Evolutionary conservation across 64 coral and sea anemone species (phyloP).

Genomic region (Montipora capricornis): DNA sequence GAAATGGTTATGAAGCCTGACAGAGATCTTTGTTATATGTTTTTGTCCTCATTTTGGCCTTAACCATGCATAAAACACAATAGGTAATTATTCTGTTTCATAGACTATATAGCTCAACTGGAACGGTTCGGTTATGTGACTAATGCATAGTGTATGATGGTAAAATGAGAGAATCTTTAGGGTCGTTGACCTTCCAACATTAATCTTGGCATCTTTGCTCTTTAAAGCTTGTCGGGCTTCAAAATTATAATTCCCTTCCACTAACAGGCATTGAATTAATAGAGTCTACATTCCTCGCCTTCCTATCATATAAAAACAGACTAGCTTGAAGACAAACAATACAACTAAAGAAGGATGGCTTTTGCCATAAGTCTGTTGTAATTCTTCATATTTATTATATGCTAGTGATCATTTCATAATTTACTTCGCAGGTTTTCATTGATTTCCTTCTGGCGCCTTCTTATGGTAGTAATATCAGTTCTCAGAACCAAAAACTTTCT

Average conservation of each 20-base stretch:
- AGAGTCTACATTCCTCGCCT: not conserved
- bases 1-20: not conserved
- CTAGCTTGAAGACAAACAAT: not conserved
- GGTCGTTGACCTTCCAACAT: not conserved
- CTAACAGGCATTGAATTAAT: not conserved
- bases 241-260: not conserved
- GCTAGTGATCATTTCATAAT: not conserved
- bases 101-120: not conserved
- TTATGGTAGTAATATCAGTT: not conserved
- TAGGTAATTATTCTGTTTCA: slow-evolving; percentile 5
- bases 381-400: slow-evolving; percentile 1
- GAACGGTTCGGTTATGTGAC: not conserved
- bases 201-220: slow-evolving; percentile 7
- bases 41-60: slow-evolving; percentile 4
- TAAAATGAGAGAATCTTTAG: slow-evolving; percentile 1
- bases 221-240: slow-evolving; percentile 5
- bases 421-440: not conserved
- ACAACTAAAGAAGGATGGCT: not conserved
- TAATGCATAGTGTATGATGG: not conserved
- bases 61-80: not conserved
- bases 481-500: slow-evolving; percentile 1
- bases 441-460: slow-evolving; percentile 10
- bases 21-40: not conserved
- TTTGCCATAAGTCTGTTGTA: not conserved
- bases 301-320: not conserved